Evolutionary conservation across 2,113 vertebrate genomes (phyloP).

Genomic region (Gallinago undulata): DNA sequence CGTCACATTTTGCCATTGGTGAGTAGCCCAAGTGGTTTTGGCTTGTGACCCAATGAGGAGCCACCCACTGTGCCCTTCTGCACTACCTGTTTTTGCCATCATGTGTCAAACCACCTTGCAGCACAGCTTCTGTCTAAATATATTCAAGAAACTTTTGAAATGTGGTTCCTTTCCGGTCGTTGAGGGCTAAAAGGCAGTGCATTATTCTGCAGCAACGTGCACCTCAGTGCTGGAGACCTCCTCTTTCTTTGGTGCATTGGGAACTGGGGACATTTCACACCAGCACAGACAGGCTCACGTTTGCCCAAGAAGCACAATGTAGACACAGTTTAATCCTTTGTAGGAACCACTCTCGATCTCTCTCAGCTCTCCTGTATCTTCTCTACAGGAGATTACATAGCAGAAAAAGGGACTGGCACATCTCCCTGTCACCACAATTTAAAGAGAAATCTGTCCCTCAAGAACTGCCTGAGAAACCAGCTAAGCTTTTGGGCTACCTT

Average conservation of each 20-base stretch:
- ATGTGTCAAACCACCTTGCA: not conserved
- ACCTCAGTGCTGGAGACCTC: not conserved
- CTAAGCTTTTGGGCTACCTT: not conserved
- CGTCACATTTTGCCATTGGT: not conserved
- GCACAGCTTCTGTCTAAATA: not conserved
- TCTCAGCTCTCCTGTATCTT: not conserved
- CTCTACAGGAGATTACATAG: not conserved
- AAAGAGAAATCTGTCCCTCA: not conserved
- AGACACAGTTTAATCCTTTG: not conserved
- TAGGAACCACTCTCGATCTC: not conserved
- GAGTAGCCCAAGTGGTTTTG: not conserved
- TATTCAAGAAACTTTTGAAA: not conserved
- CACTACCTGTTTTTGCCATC: not conserved
- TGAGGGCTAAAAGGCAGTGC: not conserved
- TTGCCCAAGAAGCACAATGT: rapidly evolving
- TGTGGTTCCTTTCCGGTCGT: not conserved
- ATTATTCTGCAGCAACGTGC: not conserved
- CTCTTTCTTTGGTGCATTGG: not conserved
- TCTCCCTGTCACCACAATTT: not conserved
- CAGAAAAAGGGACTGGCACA: not conserved
- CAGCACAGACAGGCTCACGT: not conserved
- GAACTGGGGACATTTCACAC: not conserved
- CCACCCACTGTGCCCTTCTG: not conserved
- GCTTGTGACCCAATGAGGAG: not conserved
- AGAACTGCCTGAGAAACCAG: not conserved